Evolutionary conservation across 2,113 vertebrate genomes (phyloP).

Genomic region (Seriola aureovittata): DNA sequence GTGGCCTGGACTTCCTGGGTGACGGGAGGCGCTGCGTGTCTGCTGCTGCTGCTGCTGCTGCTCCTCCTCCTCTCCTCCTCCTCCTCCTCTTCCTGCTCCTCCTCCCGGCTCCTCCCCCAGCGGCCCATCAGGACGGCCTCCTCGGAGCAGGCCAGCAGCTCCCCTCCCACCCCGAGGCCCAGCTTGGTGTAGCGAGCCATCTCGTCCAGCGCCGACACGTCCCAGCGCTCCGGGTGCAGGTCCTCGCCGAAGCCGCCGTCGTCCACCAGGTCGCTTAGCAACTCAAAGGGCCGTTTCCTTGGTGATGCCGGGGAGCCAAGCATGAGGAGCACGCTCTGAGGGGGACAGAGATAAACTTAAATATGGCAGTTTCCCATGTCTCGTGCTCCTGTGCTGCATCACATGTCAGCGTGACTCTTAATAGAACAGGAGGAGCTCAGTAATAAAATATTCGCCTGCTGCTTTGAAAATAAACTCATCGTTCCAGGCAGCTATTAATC

Average conservation of each 20-base stretch:
- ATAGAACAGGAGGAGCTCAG: background rate
- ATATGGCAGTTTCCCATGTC: background rate
- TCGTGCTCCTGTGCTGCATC: background rate
- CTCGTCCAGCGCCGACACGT: constrained; percentile 83
- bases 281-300: constrained; percentile 83
- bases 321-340: constrained; percentile 82
- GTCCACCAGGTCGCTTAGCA: constrained; percentile 85
- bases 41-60: constrained; percentile 36
- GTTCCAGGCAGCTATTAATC: background rate
- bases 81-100: constrained; percentile 66
- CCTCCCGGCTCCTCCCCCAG: constrained; percentile 74
- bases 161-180: constrained; percentile 77
- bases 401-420: background rate
- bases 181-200: constrained; percentile 82
- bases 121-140: constrained; percentile 80
- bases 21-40: background rate
- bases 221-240: constrained; percentile 82
- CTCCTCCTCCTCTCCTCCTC: constrained; percentile 53
- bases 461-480: constrained; percentile 3
- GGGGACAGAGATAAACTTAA: background rate
- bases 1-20: constrained; percentile 46
- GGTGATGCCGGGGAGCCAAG: constrained; percentile 82
- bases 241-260: constrained; percentile 81
- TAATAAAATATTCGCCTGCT: constrained; percentile 6
- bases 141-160: constrained; percentile 77